Base-by-base conservation (phyloP, 2,113 vertebrate genomes). In the Hiodon alosoides region DNA sequence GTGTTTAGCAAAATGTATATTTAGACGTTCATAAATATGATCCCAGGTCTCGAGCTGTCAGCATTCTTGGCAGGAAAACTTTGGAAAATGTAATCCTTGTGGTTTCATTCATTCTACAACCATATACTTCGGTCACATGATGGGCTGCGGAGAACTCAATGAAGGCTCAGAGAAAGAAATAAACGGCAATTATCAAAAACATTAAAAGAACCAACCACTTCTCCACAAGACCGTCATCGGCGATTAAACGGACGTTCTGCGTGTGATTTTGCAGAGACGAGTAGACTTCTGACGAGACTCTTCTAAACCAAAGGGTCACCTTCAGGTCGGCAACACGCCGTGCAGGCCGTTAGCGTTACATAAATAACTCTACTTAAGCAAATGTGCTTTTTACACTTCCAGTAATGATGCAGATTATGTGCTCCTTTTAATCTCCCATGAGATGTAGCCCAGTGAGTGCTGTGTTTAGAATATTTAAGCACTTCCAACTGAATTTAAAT, bases 401-500 rank as follows among this genome's bases (percentile, higher is more conserved):
- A 50, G 31, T 71, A 64, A 62, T 66, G 71, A 83, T 80, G 81
- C 82, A 83, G 84, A 82, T 81, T 72, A 79, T 76, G 79, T 76
- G 2, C 61, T 74, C 51, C 77, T 81, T 79, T 76, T 83, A 81
- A 83, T 83, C 79, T 83, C 67, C 80, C 79, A 76, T 80, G 78
- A 79, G 84, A 80, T 75, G 78, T 14, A 62, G 31, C 31, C 31
- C 31, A 78, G 68, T 47, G 78, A 78, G 68, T 47, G 78, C 71
- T 80, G 73, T 79, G 76, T 60, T 75, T 71, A 77, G 69, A 70
- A 79, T 79, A 48, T 67, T 31, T 81, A 82, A 83, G 79, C 82
- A 84, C 73, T 78, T 67, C 71, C 75, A 76, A 82, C 78, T 83
- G 10, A 66, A 79, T 81, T 80, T 58, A 79, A 79, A 85, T 83